Evolutionary conservation across 2,113 vertebrate genomes (phyloP), one percentile per base, ranked within the genome.

Genomic region (Neogobius melanostomus): DNA sequence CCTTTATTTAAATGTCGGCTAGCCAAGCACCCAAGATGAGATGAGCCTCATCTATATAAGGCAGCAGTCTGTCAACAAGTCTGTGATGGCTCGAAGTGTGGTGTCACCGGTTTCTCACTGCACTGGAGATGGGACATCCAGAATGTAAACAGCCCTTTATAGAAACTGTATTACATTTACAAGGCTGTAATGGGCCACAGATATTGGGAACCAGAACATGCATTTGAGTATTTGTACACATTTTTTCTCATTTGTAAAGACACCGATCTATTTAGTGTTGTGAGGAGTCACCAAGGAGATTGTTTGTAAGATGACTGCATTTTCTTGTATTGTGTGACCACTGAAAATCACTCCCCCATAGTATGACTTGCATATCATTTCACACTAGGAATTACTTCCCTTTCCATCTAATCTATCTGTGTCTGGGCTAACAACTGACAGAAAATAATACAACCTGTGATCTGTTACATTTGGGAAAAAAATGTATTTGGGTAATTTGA

Each of bases 1-100:
- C 52, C 57, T 71, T 84, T 90, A 89, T 90, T 88, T 88, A 74
- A 78, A 83, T 65, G 48, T 61, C 56, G 57, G 75, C 12, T 51
- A 66, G 73, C 60, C 68, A 67, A 75, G 71, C 64, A 72, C 71
- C 76, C 77, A 47, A 65, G 71, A 64, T 75, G 82, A 36, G 28
- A 69, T 49, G 54, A 76, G 65, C 79, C 72, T 84, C 9, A 21
- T 64, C 85, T 88, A 83, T 77, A 77, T 82, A 11, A 53, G 73
- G 80, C 79, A 42, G 50, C 77, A 7, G 61, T 52, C 76, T 88
- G 83, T 87, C 84, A 87, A 21, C 81, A 17, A n/a, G 1, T 67
- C 28, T 45, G 36, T 43, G 75, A 69, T 75, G 66, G 79, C 75
- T 78, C 66, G 46, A 11, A n/a, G 50, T n/a, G 64, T 36, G 49